Evolutionary conservation across 2,888 invertebrate genomes (phyloP), one percentile per base, ranked within the genome.

Genomic region (Macaria notata): DNA sequence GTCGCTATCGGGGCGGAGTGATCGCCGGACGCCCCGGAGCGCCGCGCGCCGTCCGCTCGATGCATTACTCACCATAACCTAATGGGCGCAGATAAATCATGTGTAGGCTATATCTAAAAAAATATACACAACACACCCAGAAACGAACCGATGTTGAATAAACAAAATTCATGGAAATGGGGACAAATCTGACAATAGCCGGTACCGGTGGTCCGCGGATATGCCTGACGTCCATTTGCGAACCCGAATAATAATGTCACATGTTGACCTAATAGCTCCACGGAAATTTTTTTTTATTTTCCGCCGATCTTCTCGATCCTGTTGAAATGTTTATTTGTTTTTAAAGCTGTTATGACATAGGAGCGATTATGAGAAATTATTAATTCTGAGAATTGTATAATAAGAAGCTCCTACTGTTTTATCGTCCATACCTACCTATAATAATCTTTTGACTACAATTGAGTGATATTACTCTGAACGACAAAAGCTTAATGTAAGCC

Each of bases 131-230:
- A 83, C 74, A 76, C 71, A 78, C 73, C 73, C 82, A 82, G 78
- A 82, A 83, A 80, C 81, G 78, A 75, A 68, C 84, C 80, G 83
- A 85, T 83, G 81, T 84, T 84, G 85, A 83, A 86, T 86, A 87
- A 86, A 88, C 86, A 85, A 83, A 88, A 89, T 90, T 89, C 89
- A 88, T 86, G 88, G 90, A 88, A 88, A 88, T 83, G 79, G 81
- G 83, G 84, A 87, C 87, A 86, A 86, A 88, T 88, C 83, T 79
- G 77, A 86, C 86, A 84, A 86, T 84, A 77, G 79, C 72, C 74
- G 66, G 75, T 75, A 70, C 83, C 76, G 81, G 87, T 82, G 83
- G 85, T 80, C 87, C 75, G 79, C 76, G 75, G 72, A 75, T 73
- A 69, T 73, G 70, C 64, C 65, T 69, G 64, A 68, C 66, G 73